Conservation (phyloP, 1,140 invertebrate genomes). For the Drosophila seguyi region DNA sequence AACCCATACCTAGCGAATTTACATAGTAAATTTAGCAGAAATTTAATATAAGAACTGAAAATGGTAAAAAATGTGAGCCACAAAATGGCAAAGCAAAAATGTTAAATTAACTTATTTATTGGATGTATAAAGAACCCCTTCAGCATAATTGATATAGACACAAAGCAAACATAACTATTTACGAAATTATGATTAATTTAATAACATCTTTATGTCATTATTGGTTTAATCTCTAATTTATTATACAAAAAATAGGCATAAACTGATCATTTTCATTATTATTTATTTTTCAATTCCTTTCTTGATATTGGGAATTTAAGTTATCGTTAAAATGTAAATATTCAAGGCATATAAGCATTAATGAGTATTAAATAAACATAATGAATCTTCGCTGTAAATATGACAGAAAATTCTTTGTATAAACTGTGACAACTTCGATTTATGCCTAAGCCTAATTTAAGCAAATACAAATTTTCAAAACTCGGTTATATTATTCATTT, state of each 20-base stretch:
- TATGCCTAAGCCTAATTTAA: constrained; percentile 15
- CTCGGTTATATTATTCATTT: constrained; percentile 33
- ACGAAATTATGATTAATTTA: constrained; percentile 26
- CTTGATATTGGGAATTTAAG: neutral
- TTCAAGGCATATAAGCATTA: constrained; percentile 4
- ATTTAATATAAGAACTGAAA: constrained; percentile 19
- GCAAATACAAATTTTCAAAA: constrained; percentile 4
- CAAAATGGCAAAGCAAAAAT: constrained; percentile 39
- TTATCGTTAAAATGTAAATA: constrained; percentile 49
- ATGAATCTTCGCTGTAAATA: constrained; percentile 50
- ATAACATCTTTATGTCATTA: constrained; percentile 29
- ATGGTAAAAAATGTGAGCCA: constrained; percentile 12
- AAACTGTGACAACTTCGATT: constrained; percentile 25
- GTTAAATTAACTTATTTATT: constrained; percentile 63
- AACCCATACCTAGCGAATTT: constrained; percentile 71
- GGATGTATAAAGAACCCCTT: constrained; percentile 39
- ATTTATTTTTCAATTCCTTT: neutral
- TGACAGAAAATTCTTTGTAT: constrained; percentile 21
- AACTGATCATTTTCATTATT: neutral
- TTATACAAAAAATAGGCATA: neutral
- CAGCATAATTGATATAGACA: constrained; percentile 8
- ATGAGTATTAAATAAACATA: constrained; percentile 30
- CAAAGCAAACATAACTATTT: constrained; percentile 23
- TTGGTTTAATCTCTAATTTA: constrained; percentile 18
- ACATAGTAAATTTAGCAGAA: constrained; percentile 78